Conservation (phyloP, 2,797 vertebrate species). For the Erithacus rubecula region DNA sequence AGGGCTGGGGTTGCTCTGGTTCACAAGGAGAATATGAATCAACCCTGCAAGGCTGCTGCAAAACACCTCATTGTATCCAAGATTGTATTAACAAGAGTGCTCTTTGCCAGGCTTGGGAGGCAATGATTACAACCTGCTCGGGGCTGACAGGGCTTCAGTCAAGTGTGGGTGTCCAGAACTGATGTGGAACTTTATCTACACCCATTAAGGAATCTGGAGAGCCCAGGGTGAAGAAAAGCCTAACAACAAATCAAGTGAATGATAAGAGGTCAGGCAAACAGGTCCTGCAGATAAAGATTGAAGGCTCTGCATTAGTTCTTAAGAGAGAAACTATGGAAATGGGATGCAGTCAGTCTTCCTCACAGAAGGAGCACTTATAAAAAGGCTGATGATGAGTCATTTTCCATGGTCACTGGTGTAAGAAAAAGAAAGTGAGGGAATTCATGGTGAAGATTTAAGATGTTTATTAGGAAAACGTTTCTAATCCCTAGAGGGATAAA, state of each 20-base stretch:
- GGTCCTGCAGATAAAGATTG: not conserved
- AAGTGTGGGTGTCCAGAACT: not conserved
- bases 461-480: not conserved
- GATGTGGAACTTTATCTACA: not conserved
- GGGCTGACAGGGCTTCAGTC: constrained; percentile 1
- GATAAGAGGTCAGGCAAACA: not conserved
- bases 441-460: not conserved
- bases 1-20: not conserved
- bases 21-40: constrained; percentile 52
- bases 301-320: not conserved
- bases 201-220: not conserved
- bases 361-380: not conserved
- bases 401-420: not conserved
- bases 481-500: not conserved
- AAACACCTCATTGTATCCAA: not conserved
- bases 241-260: not conserved
- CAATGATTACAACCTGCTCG: constrained; percentile 2
- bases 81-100: not conserved
- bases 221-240: not conserved
- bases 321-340: not conserved
- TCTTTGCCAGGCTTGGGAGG: not conserved
- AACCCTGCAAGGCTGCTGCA: not conserved
- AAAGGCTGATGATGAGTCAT: not conserved
- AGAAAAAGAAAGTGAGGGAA: not conserved
- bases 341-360: not conserved